These are phyloP conservation scores for Lacanobia wlatinum DNA, from an alignment of 2,888 invertebrate species.

Conservation along the genomic window DNA sequence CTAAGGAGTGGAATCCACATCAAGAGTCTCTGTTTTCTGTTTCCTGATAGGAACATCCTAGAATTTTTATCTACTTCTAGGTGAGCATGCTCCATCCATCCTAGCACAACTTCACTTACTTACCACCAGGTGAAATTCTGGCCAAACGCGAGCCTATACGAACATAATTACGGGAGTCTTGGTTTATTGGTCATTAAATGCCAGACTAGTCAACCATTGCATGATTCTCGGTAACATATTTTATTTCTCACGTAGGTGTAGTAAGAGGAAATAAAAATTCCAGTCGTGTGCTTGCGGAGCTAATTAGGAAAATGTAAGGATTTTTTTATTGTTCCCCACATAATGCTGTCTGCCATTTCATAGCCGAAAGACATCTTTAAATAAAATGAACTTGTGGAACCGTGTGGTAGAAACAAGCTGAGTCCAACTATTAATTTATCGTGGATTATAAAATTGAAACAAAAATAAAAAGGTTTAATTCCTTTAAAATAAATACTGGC, in stretches of 20 bases:
- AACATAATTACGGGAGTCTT: neutral
- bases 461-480: neutral
- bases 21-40: too few species aligned
- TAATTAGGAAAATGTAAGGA: conserved; percentile 40
- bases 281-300: conserved; percentile 21
- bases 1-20: too few species aligned
- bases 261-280: conserved; percentile 11
- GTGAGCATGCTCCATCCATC: too few species aligned
- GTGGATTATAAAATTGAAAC: too few species aligned
- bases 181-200: neutral
- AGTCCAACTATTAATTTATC: neutral
- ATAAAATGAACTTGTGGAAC: neutral
- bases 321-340: conserved; percentile 18
- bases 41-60: too few species aligned
- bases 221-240: neutral
- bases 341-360: conserved; percentile 12
- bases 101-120: too few species aligned
- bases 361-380: conserved; percentile 2
- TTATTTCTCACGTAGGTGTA: conserved; percentile 8
- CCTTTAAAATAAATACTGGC: neutral
- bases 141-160: neutral
- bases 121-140: too few species aligned
- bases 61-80: too few species aligned
- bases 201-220: neutral
- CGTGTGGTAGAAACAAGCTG: neutral